Base-by-base conservation (phyloP, 1,140 invertebrate genomes). In the Eupeodes corollae region DNA sequence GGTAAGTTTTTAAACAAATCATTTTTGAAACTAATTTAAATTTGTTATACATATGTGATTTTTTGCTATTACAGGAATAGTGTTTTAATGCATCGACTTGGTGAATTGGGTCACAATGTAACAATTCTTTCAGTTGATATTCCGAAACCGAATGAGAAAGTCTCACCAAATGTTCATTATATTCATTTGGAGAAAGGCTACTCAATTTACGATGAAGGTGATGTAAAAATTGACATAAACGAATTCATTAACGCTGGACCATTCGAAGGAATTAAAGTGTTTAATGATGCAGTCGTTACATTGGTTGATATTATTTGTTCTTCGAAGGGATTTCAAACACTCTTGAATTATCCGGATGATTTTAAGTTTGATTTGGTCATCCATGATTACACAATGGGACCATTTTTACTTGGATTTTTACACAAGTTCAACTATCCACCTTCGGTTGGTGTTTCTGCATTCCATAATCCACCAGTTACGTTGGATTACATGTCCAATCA, bases 311-410 rank as follows among this genome's bases (percentile, higher is more conserved):
- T 43, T 1, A 6, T 51, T 2, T 10, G 51, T 6, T 30, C 42
- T 2, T 49, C 51, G 32, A 45, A 14, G 6, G 41, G 50, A 0
- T 26, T 52, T 11, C 19, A 35, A 32, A 0, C 35, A 26, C 16
- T 47, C 6, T n/a, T 35, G 1, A 40, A 34, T 13, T 19, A 34
- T 16, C 21, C 43, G 13, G 39, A 43, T 16, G 10, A 40, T 0
- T 13, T 16, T 1, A 18, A 51, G 0, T 61, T 51, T 6, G 60
- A 66, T 31, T 46, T 66, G 12, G 49, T 66, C 9, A 52, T 66
- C 11, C 52, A 56, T 13, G 63, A 66, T 48, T 47, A 53, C 18
- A 63, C 53, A 2, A 50, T 48, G n/a, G 46, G 48, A 0, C 53
- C 5, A 54, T 8, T 26, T 12, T 42, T 63, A 5, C 19, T 61